Percentiles rank a stretch among this genome's conserved stretches.
Evolutionary conservation across 2,113 vertebrate genomes (phyloP).

Genomic region (Onychorhynchus coronatus): DNA sequence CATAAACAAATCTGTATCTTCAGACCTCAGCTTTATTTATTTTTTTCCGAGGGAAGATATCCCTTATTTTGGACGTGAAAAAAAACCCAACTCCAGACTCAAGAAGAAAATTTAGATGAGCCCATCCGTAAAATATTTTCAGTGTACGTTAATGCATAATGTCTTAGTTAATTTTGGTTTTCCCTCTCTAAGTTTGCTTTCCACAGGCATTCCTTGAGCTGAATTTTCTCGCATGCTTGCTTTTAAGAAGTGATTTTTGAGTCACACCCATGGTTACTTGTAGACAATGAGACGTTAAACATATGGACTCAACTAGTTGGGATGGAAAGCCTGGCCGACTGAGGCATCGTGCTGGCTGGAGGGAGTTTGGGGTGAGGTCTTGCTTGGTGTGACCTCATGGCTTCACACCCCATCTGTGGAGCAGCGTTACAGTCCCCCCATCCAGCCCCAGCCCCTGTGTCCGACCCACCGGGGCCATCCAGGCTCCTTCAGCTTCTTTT

Average conservation of each 20-base stretch:
- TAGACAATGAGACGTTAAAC: neutral
- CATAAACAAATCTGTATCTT: slow-evolving; percentile 27
- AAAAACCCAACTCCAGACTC: neutral
- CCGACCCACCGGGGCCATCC: neutral
- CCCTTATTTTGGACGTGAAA: neutral
- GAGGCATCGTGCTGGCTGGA: fast-evolving
- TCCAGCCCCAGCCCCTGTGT: neutral
- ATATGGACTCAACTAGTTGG: neutral
- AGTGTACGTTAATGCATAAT: fast-evolving
- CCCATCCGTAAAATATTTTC: neutral
- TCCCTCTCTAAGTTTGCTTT: neutral
- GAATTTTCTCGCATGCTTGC: neutral
- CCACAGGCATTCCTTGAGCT: neutral
- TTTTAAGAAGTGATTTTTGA: neutral
- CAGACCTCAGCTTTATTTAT: neutral
- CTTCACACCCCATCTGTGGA: neutral
- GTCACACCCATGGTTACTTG: neutral
- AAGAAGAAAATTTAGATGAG: neutral
- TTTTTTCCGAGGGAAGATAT: neutral
- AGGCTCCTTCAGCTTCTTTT: neutral
- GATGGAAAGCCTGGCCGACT: neutral
- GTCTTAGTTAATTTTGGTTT: neutral
- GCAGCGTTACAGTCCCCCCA: fast-evolving
- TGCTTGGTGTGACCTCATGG: neutral
- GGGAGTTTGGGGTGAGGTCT: neutral